Evolutionary conservation across 1,140 invertebrate species (phyloP), one percentile per base, ranked within the genome.

Genomic region (Globodera ellingtonae): DNA sequence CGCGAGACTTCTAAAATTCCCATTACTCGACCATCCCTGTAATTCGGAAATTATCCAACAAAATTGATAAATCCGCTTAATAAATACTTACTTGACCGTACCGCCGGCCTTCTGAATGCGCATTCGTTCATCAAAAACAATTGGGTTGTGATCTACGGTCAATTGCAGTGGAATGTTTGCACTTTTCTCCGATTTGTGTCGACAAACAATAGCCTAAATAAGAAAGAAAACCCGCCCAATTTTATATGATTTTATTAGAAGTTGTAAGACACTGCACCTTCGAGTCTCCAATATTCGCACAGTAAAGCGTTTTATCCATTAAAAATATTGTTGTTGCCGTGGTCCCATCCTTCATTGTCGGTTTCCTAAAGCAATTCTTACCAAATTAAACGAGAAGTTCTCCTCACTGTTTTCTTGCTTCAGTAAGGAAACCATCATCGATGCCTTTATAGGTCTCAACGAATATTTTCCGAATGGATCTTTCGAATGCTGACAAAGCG

Each of bases 91-190:
- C 91, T 88, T 90, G 15, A 92, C 91, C 86, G 84, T 80, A 44
- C 91, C 91, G 1, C 91, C 91, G 48, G 90, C 87, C 59, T 87
- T 91, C 91, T 92, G 91, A 80, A 92, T 91, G 72, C 91, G 86
- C 86, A 90, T 90, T 78, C 91, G 84, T 84, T 92, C 91, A 24
- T 90, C 89, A 85, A 91, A 92, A 24, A 89, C 79, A 8, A 89
- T 89, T 8, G 91, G 90, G 70, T 86, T 89, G 86, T 92, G 91
- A 15, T 91, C 91, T 9, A 86, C 88, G 24, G 91, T 91, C 6
- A 92, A 81, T 10, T 90, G 86, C 13, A 92, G 82, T 18, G 90
- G 82, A 10, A 89, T 79, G 82, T 80, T 84, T 35, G 84, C 84
- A 10, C 86, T 83, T 35, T 80, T 79, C 44, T 89, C 87, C 24